Percentiles rank a stretch among this genome's conserved stretches.
Evolutionary conservation across 2,113 vertebrate genomes (phyloP).

Genomic region (Oostethus manadensis): DNA sequence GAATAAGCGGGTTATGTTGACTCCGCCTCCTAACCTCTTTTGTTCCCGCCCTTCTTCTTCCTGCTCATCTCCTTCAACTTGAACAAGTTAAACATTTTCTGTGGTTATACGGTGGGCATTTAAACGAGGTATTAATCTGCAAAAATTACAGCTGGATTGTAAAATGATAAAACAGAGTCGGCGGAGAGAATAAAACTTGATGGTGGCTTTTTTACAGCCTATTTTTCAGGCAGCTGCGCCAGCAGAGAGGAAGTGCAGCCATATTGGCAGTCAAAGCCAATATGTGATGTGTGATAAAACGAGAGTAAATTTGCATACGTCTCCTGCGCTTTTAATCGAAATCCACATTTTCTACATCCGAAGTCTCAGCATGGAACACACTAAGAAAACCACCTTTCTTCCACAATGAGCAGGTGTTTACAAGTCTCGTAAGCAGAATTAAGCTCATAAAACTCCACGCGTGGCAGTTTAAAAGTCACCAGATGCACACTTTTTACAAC

Average conservation of each 20-base stretch:
- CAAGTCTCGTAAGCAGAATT: conserved; percentile 2
- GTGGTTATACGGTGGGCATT: not conserved
- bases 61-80: not conserved
- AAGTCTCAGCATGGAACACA: too few relatives aligned
- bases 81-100: conserved; percentile 5
- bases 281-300: conserved; percentile 43
- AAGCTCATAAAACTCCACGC: not conserved
- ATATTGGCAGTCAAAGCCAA: conserved; percentile 40
- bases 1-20: conserved; percentile 36
- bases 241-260: conserved; percentile 39
- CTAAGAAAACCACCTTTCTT: too few relatives aligned
- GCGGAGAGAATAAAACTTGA: conserved; percentile 49
- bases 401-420: not conserved
- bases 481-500: conserved; percentile 1
- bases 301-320: conserved; percentile 14
- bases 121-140: conserved; percentile 23
- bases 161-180: conserved; percentile 37
- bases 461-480: not conserved
- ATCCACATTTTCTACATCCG: too few relatives aligned
- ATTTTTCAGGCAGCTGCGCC: conserved; percentile 32
- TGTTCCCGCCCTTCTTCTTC: not conserved
- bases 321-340: too few relatives aligned
- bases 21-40: not conserved
- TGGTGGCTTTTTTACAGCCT: conserved; percentile 36
- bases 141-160: conserved; percentile 23